Conservation (phyloP, 2,113 vertebrate genomes). For the Xyliphius kryptos region DNA sequence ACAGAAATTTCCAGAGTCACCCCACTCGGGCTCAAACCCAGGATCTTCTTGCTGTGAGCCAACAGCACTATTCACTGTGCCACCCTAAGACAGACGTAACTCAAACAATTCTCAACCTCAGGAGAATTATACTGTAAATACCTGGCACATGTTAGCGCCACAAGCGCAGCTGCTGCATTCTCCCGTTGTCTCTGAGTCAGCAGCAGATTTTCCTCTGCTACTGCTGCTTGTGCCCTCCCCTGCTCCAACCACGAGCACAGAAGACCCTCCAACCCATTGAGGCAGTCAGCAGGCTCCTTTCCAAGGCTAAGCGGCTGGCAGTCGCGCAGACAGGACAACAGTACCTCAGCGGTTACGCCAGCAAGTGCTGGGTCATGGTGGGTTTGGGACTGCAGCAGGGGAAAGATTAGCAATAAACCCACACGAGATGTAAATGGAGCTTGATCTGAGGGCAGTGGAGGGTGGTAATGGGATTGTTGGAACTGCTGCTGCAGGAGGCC, state of each 20-base stretch:
- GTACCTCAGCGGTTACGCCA: slow-evolving; percentile 93
- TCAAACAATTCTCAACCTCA: no score
- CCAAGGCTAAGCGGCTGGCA: slow-evolving; percentile 96
- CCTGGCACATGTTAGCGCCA: slow-evolving; percentile 95
- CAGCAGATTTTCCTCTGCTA: slow-evolving; percentile 74
- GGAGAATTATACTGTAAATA: slow-evolving; percentile 40
- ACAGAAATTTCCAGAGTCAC: no score
- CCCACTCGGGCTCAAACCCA: no score
- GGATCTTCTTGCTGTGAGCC: no score
- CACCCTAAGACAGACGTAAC: background rate
- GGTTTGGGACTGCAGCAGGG: slow-evolving; percentile 92
- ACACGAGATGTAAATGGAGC: slow-evolving; percentile 93
- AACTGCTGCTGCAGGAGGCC: slow-evolving; percentile 80
- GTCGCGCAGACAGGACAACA: slow-evolving; percentile 90
- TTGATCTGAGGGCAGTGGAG: slow-evolving; percentile 67
- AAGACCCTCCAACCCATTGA: slow-evolving; percentile 87
- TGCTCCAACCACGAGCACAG: slow-evolving; percentile 97
- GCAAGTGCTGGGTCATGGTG: slow-evolving; percentile 92
- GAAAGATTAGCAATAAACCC: slow-evolving; percentile 91
- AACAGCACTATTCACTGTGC: no score
- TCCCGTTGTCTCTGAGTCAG: slow-evolving; percentile 78
- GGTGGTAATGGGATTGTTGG: slow-evolving; percentile 32
- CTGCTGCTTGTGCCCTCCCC: slow-evolving; percentile 61
- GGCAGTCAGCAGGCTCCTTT: slow-evolving; percentile 94
- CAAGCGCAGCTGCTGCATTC: slow-evolving; percentile 92